phyloP scores from a whole-genome alignment of 2,888 invertebrate species.

The Ferrisia virgata region DNA sequence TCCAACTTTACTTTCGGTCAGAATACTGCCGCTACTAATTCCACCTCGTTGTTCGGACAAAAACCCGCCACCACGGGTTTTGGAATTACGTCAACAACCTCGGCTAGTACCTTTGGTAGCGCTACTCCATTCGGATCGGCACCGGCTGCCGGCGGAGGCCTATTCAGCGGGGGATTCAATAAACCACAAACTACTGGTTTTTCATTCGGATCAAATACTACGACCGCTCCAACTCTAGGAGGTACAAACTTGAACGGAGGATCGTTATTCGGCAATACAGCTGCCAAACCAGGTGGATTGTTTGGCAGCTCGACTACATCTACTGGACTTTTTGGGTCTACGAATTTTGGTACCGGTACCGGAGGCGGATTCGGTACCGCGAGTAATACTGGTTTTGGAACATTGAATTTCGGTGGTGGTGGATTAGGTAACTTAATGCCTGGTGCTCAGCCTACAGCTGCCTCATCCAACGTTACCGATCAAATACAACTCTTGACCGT shows the following conservation, averaged over 20 bases:
- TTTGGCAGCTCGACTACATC: slow-evolving; percentile 56
- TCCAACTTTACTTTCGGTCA: slow-evolving; percentile 55
- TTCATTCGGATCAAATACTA: slow-evolving; percentile 53
- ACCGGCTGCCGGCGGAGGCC: slow-evolving; percentile 32
- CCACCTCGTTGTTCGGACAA: slow-evolving; percentile 51
- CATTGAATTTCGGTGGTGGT: not conserved
- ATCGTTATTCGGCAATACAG: slow-evolving; percentile 51
- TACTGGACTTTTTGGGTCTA: slow-evolving; percentile 14
- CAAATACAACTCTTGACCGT: slow-evolving; percentile 73
- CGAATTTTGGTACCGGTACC: not conserved
- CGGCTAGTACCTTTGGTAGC: slow-evolving; percentile 51
- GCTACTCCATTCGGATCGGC: slow-evolving; percentile 51
- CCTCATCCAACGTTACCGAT: slow-evolving; percentile 55
- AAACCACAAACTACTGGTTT: slow-evolving; percentile 50
- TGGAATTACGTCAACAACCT: slow-evolving; percentile 53
- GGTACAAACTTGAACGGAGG: slow-evolving; percentile 35
- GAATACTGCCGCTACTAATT: slow-evolving; percentile 53
- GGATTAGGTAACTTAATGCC: not conserved
- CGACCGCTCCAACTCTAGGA: slow-evolving; percentile 50
- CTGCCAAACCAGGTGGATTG: slow-evolving; percentile 56
- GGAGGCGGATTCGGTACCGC: slow-evolving; percentile 41
- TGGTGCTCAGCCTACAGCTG: slow-evolving; percentile 50
- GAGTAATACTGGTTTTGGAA: not conserved
- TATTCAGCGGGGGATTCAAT: slow-evolving; percentile 48
- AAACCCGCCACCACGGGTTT: slow-evolving; percentile 59